Evolutionary conservation across 37 sponge, comb jelly and placozoan genomes (phyloP).

Genomic region (Lycopodina hypogea): DNA sequence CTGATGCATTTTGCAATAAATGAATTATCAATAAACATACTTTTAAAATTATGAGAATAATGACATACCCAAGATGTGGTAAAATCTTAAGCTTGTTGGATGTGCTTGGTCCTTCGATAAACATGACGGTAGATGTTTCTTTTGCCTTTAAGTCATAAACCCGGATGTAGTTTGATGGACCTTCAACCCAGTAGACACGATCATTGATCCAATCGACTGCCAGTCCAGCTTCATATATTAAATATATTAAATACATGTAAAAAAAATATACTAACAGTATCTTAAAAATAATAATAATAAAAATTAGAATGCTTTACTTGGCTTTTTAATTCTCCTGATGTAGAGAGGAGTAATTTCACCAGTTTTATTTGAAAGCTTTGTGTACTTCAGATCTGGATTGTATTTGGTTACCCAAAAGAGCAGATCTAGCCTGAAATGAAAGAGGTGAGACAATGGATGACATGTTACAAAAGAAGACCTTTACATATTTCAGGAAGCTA

Average conservation of each 20-base stretch:
- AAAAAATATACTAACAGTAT: not conserved
- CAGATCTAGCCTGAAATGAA: not conserved
- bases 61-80: constrained; percentile 33
- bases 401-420: not conserved
- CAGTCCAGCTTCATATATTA: constrained; percentile 9
- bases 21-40: not conserved
- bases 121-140: not conserved
- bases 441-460: not conserved
- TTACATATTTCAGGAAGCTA: too few relatives aligned
- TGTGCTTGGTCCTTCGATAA: not conserved
- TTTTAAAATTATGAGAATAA: not conserved
- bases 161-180: not conserved
- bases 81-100: not conserved
- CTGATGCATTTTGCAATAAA: not conserved
- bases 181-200: constrained; percentile 40
- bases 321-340: not conserved
- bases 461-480: too few relatives aligned
- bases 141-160: constrained; percentile 13
- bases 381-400: not conserved
- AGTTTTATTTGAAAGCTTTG: not conserved
- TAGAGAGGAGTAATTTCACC: not conserved
- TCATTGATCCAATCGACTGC: constrained; percentile 64
- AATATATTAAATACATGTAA: too few relatives aligned
- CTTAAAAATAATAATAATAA: not conserved
- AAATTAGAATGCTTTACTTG: not conserved